Conservation (phyloP, 1,140 invertebrate genomes). For the Drosophila paulistorum region DNA sequence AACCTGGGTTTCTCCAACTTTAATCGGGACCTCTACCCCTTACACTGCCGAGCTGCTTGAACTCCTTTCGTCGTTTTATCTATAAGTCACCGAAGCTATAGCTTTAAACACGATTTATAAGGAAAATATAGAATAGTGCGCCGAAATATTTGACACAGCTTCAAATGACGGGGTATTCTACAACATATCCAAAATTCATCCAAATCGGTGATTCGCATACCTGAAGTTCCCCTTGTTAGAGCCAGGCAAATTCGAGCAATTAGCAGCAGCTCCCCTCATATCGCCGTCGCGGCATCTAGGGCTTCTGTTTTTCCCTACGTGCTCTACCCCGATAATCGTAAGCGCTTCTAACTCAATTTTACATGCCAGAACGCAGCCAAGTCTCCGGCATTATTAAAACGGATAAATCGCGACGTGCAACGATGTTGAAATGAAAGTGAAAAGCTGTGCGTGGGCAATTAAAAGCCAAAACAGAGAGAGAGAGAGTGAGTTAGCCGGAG, state of each 20-base stretch:
- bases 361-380: conserved; percentile 40
- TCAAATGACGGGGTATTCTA: too few relatives aligned
- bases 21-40: too few relatives aligned
- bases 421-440: conserved; percentile 71
- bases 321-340: conserved; percentile 50
- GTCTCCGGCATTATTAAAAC: conserved; percentile 70
- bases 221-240: too few relatives aligned
- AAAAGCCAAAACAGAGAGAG: conserved; percentile 44
- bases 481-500: background rate
- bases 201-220: too few relatives aligned
- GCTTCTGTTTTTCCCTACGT: conserved; percentile 39
- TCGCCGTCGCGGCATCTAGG: conserved; percentile 23
- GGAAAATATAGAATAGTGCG: too few relatives aligned
- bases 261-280: conserved; percentile 28
- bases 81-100: too few relatives aligned
- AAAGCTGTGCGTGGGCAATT: conserved; percentile 80
- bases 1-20: too few relatives aligned
- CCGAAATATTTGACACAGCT: too few relatives aligned
- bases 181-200: too few relatives aligned
- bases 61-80: too few relatives aligned
- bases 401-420: conserved; percentile 74
- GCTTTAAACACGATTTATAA: too few relatives aligned
- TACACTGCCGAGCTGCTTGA: too few relatives aligned
- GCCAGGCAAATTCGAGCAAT: conserved; percentile 40
- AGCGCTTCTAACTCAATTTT: conserved; percentile 67